Evolutionary conservation across 2,888 invertebrate species (phyloP), one percentile per base, ranked within the genome.

Genomic region (Beris chalybata): DNA sequence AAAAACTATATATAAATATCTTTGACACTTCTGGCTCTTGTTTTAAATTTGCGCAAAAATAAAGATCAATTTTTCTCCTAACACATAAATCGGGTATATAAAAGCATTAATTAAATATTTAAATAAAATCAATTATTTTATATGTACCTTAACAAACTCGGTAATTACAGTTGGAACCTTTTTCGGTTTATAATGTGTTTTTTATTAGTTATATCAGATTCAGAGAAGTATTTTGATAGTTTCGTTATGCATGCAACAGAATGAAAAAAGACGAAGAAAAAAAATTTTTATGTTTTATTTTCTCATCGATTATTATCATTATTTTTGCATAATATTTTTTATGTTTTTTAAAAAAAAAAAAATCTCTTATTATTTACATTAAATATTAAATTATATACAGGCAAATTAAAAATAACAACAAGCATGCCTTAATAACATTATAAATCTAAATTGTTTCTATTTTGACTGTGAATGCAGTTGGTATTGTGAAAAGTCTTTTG

Each of bases 121-220:
- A 38, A n/a, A 38, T 43, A 56, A 22, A 43, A 47, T n/a, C 47
- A 61, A 38, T 61, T 43, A 61, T 52, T 43, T 52, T 50, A 52
- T 15, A 61, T 58, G 45, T 61, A 61, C 61, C 61, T 61, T 61
- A 38, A 61, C 61, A 61, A 61, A 61, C 38, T 61, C 61, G 38
- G 61, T 61, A 61, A 61, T 61, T 61, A 61, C 61, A 50, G 61
- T 61, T 61, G 61, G 61, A 52, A 61, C 61, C 61, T 61, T 52
- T 53, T 53, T n/a, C 5, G 5, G 11, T 7, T 53, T 53, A n/a
- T 3, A 30, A n/a, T 29, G 29, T 12, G n/a, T 30, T 53, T 53
- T 38, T 31, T 29, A 30, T 53, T 30, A n/a, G 31, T 53, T 30
- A 6, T 48, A n/a, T 12, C 7, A 32, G 31, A 56, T 9, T 43